Evolutionary conservation across 2,888 invertebrate genomes (phyloP), one percentile per base, ranked within the genome.

Genomic region (Agonum fuliginosum): DNA sequence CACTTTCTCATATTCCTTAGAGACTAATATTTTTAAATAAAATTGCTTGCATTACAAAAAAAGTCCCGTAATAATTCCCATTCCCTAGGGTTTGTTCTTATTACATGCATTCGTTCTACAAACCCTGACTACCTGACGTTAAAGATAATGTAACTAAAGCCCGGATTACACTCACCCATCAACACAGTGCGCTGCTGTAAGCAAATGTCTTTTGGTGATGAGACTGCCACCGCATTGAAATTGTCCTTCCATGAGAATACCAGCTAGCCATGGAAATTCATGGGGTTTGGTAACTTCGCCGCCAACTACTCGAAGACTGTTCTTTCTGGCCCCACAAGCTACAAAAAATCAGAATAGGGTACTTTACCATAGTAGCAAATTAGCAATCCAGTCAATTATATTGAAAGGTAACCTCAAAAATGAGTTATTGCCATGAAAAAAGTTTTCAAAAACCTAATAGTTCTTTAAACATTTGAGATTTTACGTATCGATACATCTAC

Each of bases 201-300:
- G 89, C 65, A 94, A 89, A 83, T 94, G 94, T 82, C 89, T 90
- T 46, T 89, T 88, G 6, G 93, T 92, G 80, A 94, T 91, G 71
- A 94, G 89, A 2, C 92, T 92, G 62, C 92, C 94, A 5, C 93
- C 94, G 82, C 94, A 95, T 83, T 92, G 91, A 82, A 93, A 92
- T 80, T 88, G 88, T 6, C 92, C 92, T 79, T 91, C 90, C 80
- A 90, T 89, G 81, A 89, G 89, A 79, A 94, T 87, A 8, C 93
- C 93, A 0, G 91, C 94, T 79, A 94, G 88, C 94, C 94, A 95
- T 0, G 94, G 94, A 82, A 93, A 93, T 84, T 94, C 93, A 80
- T 93, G 91, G 5, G 91, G 89, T 72, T 88, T 88, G 0, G 93
- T 89, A 17, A 90, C 87, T 58, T 89, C 88, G 1, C 94, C 94